Conservation (phyloP, 2,797 vertebrate species). For the Pagetopsis macropterus region DNA sequence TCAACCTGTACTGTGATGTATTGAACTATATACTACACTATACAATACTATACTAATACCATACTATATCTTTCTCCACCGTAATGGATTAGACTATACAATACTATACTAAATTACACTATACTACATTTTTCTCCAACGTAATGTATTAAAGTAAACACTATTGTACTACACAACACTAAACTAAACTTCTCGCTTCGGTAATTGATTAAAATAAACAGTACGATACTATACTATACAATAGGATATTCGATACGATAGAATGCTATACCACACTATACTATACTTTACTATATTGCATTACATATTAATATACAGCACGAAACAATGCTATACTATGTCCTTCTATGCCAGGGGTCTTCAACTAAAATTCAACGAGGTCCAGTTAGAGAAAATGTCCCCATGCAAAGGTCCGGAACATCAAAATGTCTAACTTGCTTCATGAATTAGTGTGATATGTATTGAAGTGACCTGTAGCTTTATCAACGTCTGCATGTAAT, state of each 20-base stretch:
- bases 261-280: neutral
- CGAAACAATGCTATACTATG: neutral
- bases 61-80: neutral
- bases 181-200: neutral
- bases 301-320: neutral
- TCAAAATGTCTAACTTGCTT: no score
- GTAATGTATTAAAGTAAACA: neutral
- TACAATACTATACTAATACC: neutral
- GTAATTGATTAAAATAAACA: neutral
- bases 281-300: neutral
- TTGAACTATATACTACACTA: neutral
- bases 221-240: neutral
- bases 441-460: no score
- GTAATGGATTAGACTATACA: neutral
- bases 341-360: no score
- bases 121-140: neutral
- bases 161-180: neutral
- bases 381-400: no score
- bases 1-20: neutral
- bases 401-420: no score
- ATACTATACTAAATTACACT: neutral
- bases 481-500: no score
- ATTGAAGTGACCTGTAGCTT: no score
- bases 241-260: neutral
- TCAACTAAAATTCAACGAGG: no score